Conservation (phyloP, 2,888 invertebrate genomes). For the Tenthredo scrophulariae region DNA sequence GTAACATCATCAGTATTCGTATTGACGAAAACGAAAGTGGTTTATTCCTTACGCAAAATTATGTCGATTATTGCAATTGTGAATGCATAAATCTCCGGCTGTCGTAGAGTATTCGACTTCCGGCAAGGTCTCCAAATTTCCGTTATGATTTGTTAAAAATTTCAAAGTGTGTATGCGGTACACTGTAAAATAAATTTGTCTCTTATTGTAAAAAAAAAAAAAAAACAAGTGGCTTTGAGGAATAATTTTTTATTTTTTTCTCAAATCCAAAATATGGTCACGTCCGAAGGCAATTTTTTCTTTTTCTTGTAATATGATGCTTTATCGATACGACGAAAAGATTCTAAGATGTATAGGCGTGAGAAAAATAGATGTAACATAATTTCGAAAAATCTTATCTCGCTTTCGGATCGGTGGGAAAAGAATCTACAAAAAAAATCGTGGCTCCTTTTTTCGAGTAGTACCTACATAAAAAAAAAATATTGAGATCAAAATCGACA, state of each 20-base stretch:
- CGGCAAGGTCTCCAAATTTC: not conserved
- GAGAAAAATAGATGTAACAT: not conserved
- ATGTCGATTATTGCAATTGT: not conserved
- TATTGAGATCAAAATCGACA: not conserved
- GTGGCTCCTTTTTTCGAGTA: not conserved
- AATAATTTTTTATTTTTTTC: too few species aligned
- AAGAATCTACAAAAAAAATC: not conserved
- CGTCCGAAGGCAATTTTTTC: too few species aligned
- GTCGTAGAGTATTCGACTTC: not conserved
- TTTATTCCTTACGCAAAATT: not conserved
- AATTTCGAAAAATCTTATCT: not conserved
- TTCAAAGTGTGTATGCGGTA: not conserved
- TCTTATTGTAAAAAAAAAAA: not conserved
- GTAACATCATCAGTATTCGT: not conserved
- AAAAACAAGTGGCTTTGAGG: not conserved
- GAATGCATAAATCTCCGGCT: not conserved
- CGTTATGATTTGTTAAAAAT: too few species aligned
- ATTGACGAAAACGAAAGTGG: not conserved
- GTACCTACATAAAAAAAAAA: not conserved
- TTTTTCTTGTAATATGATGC: too few species aligned
- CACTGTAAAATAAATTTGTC: not conserved
- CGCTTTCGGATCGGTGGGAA: not conserved
- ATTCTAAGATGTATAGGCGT: too few species aligned
- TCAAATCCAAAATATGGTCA: too few species aligned
- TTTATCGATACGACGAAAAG: too few species aligned